Evolutionary conservation across 2,797 vertebrate species (phyloP).

Genomic region (Liparis tanakae): DNA sequence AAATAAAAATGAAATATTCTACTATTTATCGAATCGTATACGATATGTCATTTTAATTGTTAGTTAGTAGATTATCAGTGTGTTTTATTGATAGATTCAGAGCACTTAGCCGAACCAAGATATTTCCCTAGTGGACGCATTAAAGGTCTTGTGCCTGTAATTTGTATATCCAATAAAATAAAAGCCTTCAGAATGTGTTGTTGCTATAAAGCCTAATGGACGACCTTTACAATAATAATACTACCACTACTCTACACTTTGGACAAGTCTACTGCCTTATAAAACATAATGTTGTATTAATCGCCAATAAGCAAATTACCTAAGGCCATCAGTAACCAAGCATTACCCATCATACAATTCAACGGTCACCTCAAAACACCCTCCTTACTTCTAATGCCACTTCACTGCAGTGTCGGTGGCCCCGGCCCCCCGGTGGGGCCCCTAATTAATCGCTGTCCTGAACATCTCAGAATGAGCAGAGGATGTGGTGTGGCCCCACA

Average conservation of each 20-base stretch:
- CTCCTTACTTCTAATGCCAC: slow-evolving; percentile 53
- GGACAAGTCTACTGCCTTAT: not conserved
- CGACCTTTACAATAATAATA: not conserved
- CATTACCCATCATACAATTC: not conserved
- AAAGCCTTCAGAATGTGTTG: not conserved
- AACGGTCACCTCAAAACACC: not conserved
- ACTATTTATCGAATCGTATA: not conserved
- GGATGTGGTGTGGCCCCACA: not conserved
- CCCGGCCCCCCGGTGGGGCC: slow-evolving; percentile 80
- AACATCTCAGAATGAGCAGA: slow-evolving; percentile 6
- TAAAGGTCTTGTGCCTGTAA: not conserved
- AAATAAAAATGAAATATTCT: not conserved
- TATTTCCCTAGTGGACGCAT: not conserved
- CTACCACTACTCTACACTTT: not conserved
- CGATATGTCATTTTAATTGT: not conserved
- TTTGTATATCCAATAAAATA: not conserved
- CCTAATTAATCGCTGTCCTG: slow-evolving; percentile 85
- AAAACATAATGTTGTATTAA: not conserved
- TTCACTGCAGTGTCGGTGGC: slow-evolving; percentile 75
- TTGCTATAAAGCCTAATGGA: not conserved
- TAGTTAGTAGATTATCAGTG: not conserved
- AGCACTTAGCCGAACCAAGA: not conserved
- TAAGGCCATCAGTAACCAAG: not conserved
- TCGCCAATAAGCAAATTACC: not conserved
- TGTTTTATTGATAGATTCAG: not conserved